Evolutionary conservation across 2,113 vertebrate species (phyloP).

Genomic region (Porphyrio hochstetteri): DNA sequence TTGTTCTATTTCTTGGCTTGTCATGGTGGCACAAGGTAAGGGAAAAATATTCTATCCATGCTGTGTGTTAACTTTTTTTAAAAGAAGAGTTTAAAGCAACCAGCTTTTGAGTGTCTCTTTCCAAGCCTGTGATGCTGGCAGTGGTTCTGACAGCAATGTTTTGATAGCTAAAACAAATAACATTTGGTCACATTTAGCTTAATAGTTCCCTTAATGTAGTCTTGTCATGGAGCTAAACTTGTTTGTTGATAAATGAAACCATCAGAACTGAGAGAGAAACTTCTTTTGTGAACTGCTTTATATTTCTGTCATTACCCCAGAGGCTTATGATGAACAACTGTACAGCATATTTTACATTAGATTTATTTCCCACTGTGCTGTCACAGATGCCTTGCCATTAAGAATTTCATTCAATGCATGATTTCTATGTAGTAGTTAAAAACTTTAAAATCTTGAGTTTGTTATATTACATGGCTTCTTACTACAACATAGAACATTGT

Average conservation of each 20-base stretch:
- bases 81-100: not conserved
- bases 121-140: not conserved
- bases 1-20: not conserved
- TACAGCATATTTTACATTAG: not conserved
- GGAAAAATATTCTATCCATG: not conserved
- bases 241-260: conserved; percentile 14
- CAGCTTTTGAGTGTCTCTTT: not conserved
- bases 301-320: conserved; percentile 1
- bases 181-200: not conserved
- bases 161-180: conserved; percentile 4
- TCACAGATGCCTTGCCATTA: not conserved
- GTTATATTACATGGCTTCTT: not conserved
- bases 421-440: not conserved
- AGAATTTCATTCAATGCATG: not conserved
- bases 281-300: not conserved
- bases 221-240: not conserved
- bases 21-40: not conserved
- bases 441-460: not conserved
- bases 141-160: conserved; percentile 21
- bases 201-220: not conserved
- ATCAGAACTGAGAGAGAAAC: not conserved
- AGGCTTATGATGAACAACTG: not conserved
- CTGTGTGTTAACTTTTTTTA: not conserved
- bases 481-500: not conserved
- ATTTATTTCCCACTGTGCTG: not conserved